Base-by-base conservation (phyloP, 2,888 invertebrate species). In the Dugesia japonica region DNA sequence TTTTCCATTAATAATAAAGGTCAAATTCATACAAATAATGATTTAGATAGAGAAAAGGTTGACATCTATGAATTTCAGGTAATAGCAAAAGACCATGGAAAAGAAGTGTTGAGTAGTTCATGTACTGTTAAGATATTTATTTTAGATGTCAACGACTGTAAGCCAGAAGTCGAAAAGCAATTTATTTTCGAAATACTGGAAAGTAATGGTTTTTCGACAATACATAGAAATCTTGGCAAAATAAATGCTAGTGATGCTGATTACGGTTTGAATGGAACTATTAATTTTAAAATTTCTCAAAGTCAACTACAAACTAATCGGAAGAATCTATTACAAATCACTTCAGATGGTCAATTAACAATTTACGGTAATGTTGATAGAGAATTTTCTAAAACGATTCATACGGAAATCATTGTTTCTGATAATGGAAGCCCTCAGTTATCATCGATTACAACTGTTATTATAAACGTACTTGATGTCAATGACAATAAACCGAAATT, bases 191-290 rank as follows among this genome's bases (percentile, higher is more conserved):
- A 56, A 23, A 56, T 56, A 20, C 4, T n/a, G 1, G 75, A 75
- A 75, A 75, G 75, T 56, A 23, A 28, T 17, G 75, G 75, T 20
- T 28, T 26, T 26, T 17, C 71, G 1, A 71, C 75, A 56, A 75
- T 75, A 13, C 42, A 71, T 15, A 28, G 56, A 28, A 28, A 26
- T 23, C 56, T 75, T 1, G 75, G 75, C 4, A 75, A 75, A 28
- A 75, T 75, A 1, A 75, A 75, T 28, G 75, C 75, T 26, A 75
- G 56, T 17, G 75, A 75, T 23, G 42, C 42, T 27, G 75, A 75
- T 56, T 56, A 71, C 7, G 75, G 75, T 26, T 75, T 71, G 20
- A 75, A 75, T 38, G 75, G 42, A 23, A n/a, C 75, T 20, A 56
- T 56, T 13, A 56, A 56, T 56, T 56, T 56, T 56, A 56, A 56